A percentile compares a stretch with the other conserved stretches of the same genome.
These are phyloP conservation scores for Drosophila recens DNA, from an alignment of 2,888 invertebrate genomes.

Conservation along the genomic window DNA sequence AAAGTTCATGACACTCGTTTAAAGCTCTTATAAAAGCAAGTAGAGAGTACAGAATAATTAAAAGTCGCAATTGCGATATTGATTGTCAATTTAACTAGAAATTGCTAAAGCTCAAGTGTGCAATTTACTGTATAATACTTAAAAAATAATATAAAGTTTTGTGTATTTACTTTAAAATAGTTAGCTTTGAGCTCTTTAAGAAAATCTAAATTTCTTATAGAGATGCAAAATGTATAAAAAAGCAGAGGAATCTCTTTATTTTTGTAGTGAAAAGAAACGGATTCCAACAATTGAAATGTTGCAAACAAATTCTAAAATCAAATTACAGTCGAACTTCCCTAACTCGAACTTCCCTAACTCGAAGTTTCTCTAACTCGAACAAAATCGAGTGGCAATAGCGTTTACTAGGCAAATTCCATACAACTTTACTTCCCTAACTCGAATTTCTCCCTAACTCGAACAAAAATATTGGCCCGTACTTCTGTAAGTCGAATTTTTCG, in stretches of 20 bases:
- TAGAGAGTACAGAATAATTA: background rate
- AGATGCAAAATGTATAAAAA: background rate
- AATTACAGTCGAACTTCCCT: too few relatives aligned
- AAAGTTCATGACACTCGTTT: slow-evolving; percentile 5
- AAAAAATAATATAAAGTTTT: background rate
- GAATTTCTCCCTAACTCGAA: too few relatives aligned
- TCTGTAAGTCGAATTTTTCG: too few relatives aligned
- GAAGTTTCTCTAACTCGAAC: too few relatives aligned
- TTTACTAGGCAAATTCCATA: too few relatives aligned
- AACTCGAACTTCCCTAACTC: too few relatives aligned
- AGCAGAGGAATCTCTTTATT: background rate
- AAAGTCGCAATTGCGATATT: background rate
- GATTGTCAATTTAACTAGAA: background rate
- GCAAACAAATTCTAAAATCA: background rate
- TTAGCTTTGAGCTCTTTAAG: background rate
- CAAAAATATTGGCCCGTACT: too few relatives aligned
- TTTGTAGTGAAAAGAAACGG: background rate
- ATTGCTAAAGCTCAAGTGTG: background rate
- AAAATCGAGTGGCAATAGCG: too few relatives aligned
- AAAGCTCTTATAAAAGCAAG: too few relatives aligned
- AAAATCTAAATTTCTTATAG: too few relatives aligned
- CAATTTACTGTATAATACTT: background rate
- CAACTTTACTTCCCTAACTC: too few relatives aligned
- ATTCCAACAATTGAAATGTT: slow-evolving; percentile 6
- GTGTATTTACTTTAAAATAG: background rate